These are phyloP conservation scores for Protula sp. DNA, from an alignment of 2,888 invertebrate genomes.

Conservation along the genomic window DNA sequence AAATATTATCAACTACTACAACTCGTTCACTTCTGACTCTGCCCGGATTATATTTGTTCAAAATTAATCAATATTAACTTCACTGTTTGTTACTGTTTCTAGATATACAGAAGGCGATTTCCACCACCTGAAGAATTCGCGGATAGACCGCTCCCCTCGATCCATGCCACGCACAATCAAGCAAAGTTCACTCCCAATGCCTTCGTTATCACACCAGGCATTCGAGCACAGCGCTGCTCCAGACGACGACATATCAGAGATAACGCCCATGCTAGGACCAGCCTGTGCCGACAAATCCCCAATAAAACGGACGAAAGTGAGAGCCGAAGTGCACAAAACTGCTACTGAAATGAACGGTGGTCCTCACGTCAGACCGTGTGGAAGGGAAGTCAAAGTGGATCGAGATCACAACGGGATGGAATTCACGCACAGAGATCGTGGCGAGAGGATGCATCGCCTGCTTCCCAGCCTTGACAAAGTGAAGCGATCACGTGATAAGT, in stretches of 20 bases:
- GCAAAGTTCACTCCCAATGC: too few relatives aligned
- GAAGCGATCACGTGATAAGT: not conserved
- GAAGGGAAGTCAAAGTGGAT: not conserved
- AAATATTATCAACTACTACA: too few relatives aligned
- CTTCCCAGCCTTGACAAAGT: not conserved
- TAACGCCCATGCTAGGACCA: not conserved
- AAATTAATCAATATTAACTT: too few relatives aligned
- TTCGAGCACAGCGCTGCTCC: not conserved
- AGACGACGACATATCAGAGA: constrained; percentile 1
- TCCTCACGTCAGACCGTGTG: constrained; percentile 13
- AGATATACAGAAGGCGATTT: constrained; percentile 48
- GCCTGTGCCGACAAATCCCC: constrained; percentile 3
- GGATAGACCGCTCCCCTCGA: constrained; percentile 21
- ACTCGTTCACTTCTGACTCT: too few relatives aligned
- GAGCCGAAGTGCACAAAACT: constrained; percentile 20
- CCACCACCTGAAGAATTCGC: constrained; percentile 38
- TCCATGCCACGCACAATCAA: not conserved
- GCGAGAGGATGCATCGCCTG: not conserved
- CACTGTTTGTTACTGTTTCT: too few relatives aligned
- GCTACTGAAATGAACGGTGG: constrained; percentile 25
- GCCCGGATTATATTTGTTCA: too few relatives aligned
- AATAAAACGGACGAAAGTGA: not conserved
- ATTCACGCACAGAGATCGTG: not conserved
- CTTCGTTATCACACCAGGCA: too few relatives aligned
- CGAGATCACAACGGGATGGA: not conserved